Percentiles rank a stretch among this genome's conserved stretches.
Evolutionary conservation across 1,140 invertebrate species (phyloP).

Genomic region (Eumaeus atala): DNA sequence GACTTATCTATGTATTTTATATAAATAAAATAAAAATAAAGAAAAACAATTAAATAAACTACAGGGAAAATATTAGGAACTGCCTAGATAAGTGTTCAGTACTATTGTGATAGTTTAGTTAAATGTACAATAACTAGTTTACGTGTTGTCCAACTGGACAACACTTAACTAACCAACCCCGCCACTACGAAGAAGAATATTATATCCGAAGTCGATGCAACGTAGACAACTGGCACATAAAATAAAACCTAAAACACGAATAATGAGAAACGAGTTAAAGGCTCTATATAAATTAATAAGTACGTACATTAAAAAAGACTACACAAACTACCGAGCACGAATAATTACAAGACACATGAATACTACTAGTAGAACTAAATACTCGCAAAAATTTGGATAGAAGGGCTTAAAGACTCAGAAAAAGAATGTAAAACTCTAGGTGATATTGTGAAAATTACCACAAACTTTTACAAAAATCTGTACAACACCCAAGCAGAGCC

Average conservation of each 20-base stretch:
- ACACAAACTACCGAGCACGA: background rate
- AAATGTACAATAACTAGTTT: too few relatives aligned
- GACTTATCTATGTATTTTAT: too few relatives aligned
- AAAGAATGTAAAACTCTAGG: background rate
- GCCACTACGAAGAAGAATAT: too few relatives aligned
- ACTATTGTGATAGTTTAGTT: too few relatives aligned
- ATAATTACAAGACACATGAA: background rate
- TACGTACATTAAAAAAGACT: background rate
- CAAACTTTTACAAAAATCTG: background rate
- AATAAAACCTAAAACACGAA: background rate
- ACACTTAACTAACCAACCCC: too few relatives aligned
- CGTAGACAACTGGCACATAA: background rate
- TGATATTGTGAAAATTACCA: background rate
- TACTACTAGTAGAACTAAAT: background rate
- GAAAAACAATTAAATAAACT: too few relatives aligned
- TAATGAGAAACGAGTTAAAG: background rate
- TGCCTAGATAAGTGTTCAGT: too few relatives aligned
- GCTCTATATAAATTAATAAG: background rate
- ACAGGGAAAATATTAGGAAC: too few relatives aligned
- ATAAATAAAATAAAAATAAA: too few relatives aligned
- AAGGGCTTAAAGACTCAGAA: background rate
- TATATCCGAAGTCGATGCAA: background rate
- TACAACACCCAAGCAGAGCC: background rate
- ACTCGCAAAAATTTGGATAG: background rate
- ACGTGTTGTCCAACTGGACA: too few relatives aligned